These are phyloP conservation scores for Drosophila kurseongensis DNA, from an alignment of 1,140 invertebrate genomes.

Conservation along the genomic window DNA sequence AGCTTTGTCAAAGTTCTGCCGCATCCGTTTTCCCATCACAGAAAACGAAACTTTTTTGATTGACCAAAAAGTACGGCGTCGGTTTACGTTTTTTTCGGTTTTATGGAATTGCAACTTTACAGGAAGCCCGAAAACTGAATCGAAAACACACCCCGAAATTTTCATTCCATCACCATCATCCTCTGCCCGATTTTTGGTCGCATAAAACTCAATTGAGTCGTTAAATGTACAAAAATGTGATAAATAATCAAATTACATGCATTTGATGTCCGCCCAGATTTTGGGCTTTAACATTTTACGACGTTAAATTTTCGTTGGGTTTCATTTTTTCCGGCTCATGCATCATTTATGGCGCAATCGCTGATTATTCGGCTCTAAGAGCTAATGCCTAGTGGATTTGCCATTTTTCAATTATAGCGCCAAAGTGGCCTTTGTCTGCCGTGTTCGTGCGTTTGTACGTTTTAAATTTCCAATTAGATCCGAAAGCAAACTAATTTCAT, in stretches of 20 bases:
- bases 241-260: slow-evolving; percentile 82
- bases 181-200: slow-evolving; percentile 22
- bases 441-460: slow-evolving; percentile 29
- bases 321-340: slow-evolving; percentile 28
- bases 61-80: slow-evolving; percentile 27
- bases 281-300: slow-evolving; percentile 62
- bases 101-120: slow-evolving; percentile 41
- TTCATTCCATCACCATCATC: slow-evolving; percentile 4
- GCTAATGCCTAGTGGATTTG: slow-evolving; percentile 45
- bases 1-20: slow-evolving; percentile 53
- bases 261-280: slow-evolving; percentile 67
- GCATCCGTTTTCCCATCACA: slow-evolving; percentile 20
- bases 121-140: slow-evolving; percentile 27
- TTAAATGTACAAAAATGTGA: slow-evolving; percentile 80
- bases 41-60: slow-evolving; percentile 41
- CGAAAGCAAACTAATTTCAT: slow-evolving; percentile 66
- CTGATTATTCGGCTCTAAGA: slow-evolving; percentile 33
- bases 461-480: slow-evolving; percentile 73
- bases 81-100: slow-evolving; percentile 9
- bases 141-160: slow-evolving; percentile 19
- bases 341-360: slow-evolving; percentile 33
- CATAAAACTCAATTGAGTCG: slow-evolving; percentile 82
- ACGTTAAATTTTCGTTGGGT: slow-evolving; percentile 13
- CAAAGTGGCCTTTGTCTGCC: slow-evolving; percentile 28
- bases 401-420: slow-evolving; percentile 52